Percentiles rank a stretch among this genome's conserved stretches.
phyloP scores from a whole-genome alignment of 1,140 invertebrate species.

The Plectrocnemia conspersa region DNA sequence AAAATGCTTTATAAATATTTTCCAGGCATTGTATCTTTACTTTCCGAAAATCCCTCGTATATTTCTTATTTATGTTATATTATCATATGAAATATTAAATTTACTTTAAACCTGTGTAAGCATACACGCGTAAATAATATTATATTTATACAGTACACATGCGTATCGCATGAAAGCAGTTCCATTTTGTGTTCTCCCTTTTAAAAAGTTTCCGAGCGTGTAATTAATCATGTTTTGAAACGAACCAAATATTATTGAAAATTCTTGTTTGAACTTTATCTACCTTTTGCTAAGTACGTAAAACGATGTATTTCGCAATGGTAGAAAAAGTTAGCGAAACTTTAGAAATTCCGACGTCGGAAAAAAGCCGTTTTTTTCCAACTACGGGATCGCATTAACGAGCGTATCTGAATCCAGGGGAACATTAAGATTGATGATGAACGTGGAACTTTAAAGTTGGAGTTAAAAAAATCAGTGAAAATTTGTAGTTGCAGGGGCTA shows the following conservation, averaged over 20 bases:
- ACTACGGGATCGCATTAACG: slow-evolving; percentile 3
- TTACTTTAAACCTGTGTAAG: no score
- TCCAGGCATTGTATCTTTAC: no score
- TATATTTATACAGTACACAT: no score
- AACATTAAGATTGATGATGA: slow-evolving; percentile 11
- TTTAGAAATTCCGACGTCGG: slow-evolving; percentile 15
- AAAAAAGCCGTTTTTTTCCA: slow-evolving; percentile 8
- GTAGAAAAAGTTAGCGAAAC: slow-evolving; percentile 10
- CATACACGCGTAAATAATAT: no score
- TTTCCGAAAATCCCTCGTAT: no score
- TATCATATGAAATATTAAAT: no score
- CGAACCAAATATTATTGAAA: slow-evolving; percentile 30
- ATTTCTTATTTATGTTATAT: no score
- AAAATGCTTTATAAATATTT: no score
- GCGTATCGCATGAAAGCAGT: no score
- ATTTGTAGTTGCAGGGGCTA: no score
- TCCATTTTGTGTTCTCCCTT: slow-evolving; percentile 26
- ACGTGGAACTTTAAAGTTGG: no score
- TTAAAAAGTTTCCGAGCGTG: slow-evolving; percentile 23
- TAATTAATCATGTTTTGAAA: slow-evolving; percentile 32
- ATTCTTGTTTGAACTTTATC: slow-evolving; percentile 28
- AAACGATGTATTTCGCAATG: slow-evolving; percentile 16
- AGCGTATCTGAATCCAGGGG: slow-evolving; percentile 8
- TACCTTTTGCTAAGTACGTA: slow-evolving; percentile 13
- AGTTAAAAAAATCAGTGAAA: no score